A percentile compares a stretch with the other conserved stretches of the same genome.
phyloP scores from a whole-genome alignment of 2,888 invertebrate genomes.

The Agrochola lota region DNA sequence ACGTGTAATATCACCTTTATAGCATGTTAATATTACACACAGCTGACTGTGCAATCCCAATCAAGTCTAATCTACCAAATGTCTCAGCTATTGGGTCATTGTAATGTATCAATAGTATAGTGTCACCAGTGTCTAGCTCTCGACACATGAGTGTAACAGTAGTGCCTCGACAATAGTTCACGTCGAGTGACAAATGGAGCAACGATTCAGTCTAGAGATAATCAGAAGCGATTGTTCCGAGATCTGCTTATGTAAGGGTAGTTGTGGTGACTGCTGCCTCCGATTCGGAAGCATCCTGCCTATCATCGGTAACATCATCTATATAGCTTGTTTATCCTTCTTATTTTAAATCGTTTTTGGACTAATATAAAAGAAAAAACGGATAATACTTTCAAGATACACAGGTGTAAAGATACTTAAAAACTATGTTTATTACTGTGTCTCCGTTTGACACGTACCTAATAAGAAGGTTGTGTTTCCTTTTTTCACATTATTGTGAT shows the following conservation, averaged over 20 bases:
- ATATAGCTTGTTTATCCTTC: not conserved
- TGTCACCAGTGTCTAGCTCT: conserved; percentile 6
- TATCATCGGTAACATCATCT: conserved; percentile 3
- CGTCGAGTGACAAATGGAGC: conserved; percentile 47
- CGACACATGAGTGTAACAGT: conserved; percentile 9
- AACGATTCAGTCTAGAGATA: conserved; percentile 13
- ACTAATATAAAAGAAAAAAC: too few relatives aligned
- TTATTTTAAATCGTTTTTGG: not conserved
- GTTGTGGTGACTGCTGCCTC: not conserved
- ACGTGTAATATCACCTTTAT: not conserved
- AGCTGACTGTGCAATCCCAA: conserved; percentile 22
- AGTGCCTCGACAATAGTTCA: conserved; percentile 25
- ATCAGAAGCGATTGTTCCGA: conserved; percentile 19
- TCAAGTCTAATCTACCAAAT: conserved; percentile 32
- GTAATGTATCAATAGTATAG: conserved; percentile 37
- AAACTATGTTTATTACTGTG: too few relatives aligned
- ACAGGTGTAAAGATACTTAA: too few relatives aligned
- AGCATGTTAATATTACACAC: conserved; percentile 4
- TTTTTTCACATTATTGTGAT: too few relatives aligned
- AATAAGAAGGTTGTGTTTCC: too few relatives aligned
- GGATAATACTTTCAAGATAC: too few relatives aligned
- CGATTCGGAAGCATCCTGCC: not conserved
- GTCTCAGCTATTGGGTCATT: conserved; percentile 19
- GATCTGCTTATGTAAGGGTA: not conserved
- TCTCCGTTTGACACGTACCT: too few relatives aligned